These are phyloP conservation scores for Ibidorhyncha struthersii DNA, from an alignment of 2,113 vertebrate species.

Conservation along the genomic window DNA sequence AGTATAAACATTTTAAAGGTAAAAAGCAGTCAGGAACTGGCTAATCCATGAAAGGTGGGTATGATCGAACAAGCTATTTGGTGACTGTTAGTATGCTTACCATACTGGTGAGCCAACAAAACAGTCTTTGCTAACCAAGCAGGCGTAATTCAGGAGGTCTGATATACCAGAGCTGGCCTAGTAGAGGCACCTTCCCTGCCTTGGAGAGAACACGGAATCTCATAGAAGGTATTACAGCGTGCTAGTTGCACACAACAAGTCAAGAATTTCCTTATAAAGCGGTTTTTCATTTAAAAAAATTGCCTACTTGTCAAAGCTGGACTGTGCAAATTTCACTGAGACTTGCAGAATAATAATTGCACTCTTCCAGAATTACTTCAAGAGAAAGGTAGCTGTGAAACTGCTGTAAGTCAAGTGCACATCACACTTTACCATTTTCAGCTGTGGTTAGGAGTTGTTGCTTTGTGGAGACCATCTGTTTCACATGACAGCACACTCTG, in stretches of 20 bases:
- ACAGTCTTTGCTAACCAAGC: not conserved
- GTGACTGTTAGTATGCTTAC: not conserved
- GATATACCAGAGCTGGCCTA: not conserved
- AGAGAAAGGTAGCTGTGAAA: not conserved
- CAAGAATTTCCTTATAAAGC: not conserved
- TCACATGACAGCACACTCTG: fast-evolving
- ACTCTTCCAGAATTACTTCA: not conserved
- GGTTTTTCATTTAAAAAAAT: not conserved
- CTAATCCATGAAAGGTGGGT: not conserved
- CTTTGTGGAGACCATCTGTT: not conserved
- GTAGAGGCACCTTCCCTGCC: not conserved
- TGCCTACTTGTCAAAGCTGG: not conserved
- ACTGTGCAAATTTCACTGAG: not conserved
- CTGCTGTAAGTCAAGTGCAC: not conserved
- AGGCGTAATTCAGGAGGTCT: not conserved
- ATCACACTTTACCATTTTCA: not conserved
- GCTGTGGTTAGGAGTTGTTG: not conserved
- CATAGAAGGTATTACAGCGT: not conserved
- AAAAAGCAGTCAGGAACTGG: not conserved
- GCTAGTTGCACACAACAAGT: not conserved
- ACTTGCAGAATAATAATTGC: not conserved
- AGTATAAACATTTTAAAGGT: not conserved
- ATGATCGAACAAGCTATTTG: not conserved
- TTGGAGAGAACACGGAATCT: not conserved
- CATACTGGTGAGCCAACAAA: not conserved